Evolutionary conservation across 2,888 invertebrate species (phyloP).

Genomic region (Himalopsyche japonica): DNA sequence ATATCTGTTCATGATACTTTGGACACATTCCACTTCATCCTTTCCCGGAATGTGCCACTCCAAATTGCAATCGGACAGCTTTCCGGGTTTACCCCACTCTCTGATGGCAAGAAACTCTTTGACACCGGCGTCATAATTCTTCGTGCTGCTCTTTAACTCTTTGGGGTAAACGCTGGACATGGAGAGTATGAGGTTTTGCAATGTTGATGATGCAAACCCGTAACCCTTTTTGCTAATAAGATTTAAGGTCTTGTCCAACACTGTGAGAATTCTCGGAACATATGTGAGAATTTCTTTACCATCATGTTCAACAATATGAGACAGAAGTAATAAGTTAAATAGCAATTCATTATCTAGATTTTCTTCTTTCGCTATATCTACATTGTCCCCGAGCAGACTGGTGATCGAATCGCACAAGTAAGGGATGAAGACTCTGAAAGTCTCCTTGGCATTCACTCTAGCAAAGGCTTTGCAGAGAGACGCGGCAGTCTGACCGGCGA

Average conservation of each 20-base stretch:
- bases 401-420: constrained; percentile 69
- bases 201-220: constrained; percentile 63
- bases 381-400: constrained; percentile 64
- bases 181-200: constrained; percentile 63
- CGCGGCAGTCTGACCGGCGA: constrained; percentile 80
- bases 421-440: constrained; percentile 74
- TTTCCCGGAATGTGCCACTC: constrained; percentile 78
- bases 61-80: constrained; percentile 67
- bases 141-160: constrained; percentile 65
- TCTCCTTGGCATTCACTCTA: constrained; percentile 68
- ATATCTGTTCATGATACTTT: constrained; percentile 67
- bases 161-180: constrained; percentile 65
- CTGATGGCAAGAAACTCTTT: constrained; percentile 72
- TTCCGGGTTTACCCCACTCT: constrained; percentile 79
- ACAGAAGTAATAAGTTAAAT: constrained; percentile 75
- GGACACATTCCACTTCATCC: constrained; percentile 69
- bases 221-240: constrained; percentile 71
- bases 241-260: constrained; percentile 72
- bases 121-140: constrained; percentile 65
- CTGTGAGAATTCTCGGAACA: constrained; percentile 63
- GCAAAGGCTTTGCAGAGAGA: constrained; percentile 70
- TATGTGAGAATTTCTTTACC: constrained; percentile 68
- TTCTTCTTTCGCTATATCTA: constrained; percentile 73
- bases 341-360: constrained; percentile 77
- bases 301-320: constrained; percentile 70